Evolutionary conservation across 2,797 vertebrate species (phyloP).

Genomic region (Fratercula arctica): DNA sequence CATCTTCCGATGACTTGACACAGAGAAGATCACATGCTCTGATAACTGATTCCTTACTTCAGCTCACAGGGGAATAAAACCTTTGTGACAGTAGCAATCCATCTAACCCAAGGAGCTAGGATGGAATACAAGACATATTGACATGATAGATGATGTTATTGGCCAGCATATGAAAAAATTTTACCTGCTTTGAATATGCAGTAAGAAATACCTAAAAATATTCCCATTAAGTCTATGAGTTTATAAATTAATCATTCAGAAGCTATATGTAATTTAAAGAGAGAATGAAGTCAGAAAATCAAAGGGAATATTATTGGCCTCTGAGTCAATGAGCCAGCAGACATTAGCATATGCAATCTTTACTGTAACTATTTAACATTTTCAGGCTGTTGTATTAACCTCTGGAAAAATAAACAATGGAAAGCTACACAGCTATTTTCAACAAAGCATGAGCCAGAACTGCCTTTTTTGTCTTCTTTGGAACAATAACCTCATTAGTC

Average conservation of each 20-base stretch:
- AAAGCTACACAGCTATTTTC: neutral
- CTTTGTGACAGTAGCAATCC: neutral
- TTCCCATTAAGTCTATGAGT: accelerated
- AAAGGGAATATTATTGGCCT: neutral
- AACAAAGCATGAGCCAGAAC: neutral
- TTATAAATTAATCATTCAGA: neutral
- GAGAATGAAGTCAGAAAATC: neutral
- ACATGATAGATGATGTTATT: neutral
- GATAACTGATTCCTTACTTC: neutral
- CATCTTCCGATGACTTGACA: neutral
- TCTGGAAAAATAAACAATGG: constrained; percentile 22
- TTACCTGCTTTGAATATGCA: neutral
- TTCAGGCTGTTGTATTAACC: neutral
- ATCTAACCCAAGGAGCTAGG: neutral
- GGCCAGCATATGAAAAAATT: neutral
- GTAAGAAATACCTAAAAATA: neutral
- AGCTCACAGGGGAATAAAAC: neutral
- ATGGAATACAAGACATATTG: neutral
- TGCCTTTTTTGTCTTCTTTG: neutral
- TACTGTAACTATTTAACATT: neutral
- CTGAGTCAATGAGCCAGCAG: neutral
- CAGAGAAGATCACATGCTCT: neutral
- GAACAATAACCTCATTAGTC: neutral
- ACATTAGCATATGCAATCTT: neutral
- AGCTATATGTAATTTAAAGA: neutral